Evolutionary conservation across 1,140 invertebrate species (phyloP), one percentile per base, ranked within the genome.

Genomic region (Ceratoteleas bidentatus): DNA sequence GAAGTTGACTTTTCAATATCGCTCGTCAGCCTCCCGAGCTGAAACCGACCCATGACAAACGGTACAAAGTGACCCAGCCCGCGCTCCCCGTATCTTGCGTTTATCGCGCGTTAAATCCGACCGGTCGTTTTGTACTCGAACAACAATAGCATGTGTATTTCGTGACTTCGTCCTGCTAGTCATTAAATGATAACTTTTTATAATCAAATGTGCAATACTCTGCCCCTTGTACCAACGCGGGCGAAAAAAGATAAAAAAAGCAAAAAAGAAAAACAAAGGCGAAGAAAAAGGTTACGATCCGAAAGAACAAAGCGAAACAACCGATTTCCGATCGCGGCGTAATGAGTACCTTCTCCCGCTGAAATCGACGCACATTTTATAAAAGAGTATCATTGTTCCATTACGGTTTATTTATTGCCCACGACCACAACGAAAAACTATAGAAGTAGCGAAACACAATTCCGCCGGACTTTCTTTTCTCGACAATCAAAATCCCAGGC

Each of bases 401-500:
- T 47, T 60, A 52, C 49, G 56, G 50, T 56, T 56, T 62, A 69
- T 77, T 77, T 56, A 64, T 64, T 34, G 16, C 54, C 10, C 58
- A 38, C 43, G 53, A 68, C 24, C 61, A 62, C 60, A 60, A 66
- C 68, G 76, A 73, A 72, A 64, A 78, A 64, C 65, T 13, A 14
- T 66, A 53, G 52, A 58, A 9, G 57, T 62, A 64, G 61, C 53
- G 47, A 40, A 49, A 58, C 45, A 68, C 75, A 60, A 72, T 78
- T 58, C 65, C 56, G 47, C 34, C 14, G 52, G 62, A 78, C 76
- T 79, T 79, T 79, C 76, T 79, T 79, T 80, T 80, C 76, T 64
- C 45, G 62, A 73, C 76, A 80, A 80, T 80, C 68, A 73, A 80
- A 80, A 80, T 68, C 68, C 56, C 32, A 72, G 72, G 57, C 66